Base-by-base conservation (phyloP, 2,797 vertebrate genomes). In the Arrhamphus sclerolepis region DNA sequence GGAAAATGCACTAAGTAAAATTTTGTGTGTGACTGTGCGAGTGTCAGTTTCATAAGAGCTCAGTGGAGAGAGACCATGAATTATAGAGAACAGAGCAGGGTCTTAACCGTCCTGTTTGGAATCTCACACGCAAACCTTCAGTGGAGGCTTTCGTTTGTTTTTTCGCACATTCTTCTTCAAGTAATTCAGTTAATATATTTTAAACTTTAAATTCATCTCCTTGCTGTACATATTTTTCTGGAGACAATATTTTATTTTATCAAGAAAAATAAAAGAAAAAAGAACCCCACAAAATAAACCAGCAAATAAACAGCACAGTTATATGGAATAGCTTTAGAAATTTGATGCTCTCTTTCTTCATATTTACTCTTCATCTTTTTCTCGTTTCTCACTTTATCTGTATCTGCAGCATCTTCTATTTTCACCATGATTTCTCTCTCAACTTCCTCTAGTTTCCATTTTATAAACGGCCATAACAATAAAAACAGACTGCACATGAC, bases 61-160 rank as follows among this genome's bases (percentile, higher is more conserved):
- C 66, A 65, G 81, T 80, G 64, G 80, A 77, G 82, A 72, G 70
- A 81, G 79, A 81, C 66, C 85, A 90, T 92, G 82, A 92, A 91
- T 93, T 89, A 92, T 91, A 80, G 75, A 92, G 73, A 86, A 56
- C 61, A 65, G 82, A 85, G 82, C 72, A 66, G 76, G 72, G 75
- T 89, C 77, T 81, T 77, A 87, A 85, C 83, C 80, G 80, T 89
- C 83, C 77, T 46, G 78, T 86, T 83, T 78, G 71, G 66, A 81
- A 66, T 84, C 72, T 79, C 76, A 83, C 82, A 88, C 61, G 82
- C 81, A 80, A 80, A 75, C 55, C 76, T 63, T 50, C 31, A 54
- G 53, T 67, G 3, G 41, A 72, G 62, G 24, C 43, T 78, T n/a
- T 58, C n/a, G 26, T 49, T 64, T 68, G 11, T 65, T 62, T 31